phyloP scores from a whole-genome alignment of 2,888 invertebrate species.

The Melipona beecheii region DNA sequence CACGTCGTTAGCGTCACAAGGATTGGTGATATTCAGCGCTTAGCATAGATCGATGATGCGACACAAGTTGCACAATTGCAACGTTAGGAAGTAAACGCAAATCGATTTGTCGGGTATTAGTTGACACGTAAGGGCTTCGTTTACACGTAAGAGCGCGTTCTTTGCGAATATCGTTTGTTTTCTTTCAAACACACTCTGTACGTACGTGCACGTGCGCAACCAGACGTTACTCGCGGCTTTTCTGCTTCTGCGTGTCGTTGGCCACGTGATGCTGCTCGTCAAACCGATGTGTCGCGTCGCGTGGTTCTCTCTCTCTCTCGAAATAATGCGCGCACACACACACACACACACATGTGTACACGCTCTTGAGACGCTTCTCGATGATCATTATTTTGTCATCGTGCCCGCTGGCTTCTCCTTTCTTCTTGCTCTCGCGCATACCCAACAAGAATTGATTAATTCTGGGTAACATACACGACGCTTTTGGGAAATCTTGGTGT shows the following conservation, averaged over 20 bases:
- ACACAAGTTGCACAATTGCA: too few relatives aligned
- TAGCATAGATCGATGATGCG: too few relatives aligned
- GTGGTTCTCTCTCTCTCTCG: not conserved
- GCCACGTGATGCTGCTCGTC: slow-evolving; percentile 41
- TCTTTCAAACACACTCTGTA: not conserved
- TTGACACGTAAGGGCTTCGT: too few relatives aligned
- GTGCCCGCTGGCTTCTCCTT: slow-evolving; percentile 19
- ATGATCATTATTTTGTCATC: slow-evolving; percentile 40
- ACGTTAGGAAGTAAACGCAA: too few relatives aligned
- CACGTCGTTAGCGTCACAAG: too few relatives aligned
- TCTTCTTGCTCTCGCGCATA: slow-evolving; percentile 13
- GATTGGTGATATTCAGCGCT: too few relatives aligned
- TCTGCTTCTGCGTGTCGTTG: slow-evolving; percentile 54
- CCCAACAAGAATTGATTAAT: slow-evolving; percentile 9
- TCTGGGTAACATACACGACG: slow-evolving; percentile 1
- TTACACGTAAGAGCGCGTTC: too few relatives aligned
- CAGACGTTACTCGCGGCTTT: slow-evolving; percentile 8
- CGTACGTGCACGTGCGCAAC: slow-evolving; percentile 41
- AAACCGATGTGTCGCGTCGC: slow-evolving; percentile 19
- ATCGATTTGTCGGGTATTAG: too few relatives aligned
- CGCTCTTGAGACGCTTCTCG: slow-evolving; percentile 17
- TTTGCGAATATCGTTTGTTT: not conserved
- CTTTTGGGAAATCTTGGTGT: not conserved
- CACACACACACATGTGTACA: not conserved
- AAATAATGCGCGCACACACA: not conserved